phyloP scores from a whole-genome alignment of 2,113 vertebrate genomes.

The Hemibagrus wyckioides region DNA sequence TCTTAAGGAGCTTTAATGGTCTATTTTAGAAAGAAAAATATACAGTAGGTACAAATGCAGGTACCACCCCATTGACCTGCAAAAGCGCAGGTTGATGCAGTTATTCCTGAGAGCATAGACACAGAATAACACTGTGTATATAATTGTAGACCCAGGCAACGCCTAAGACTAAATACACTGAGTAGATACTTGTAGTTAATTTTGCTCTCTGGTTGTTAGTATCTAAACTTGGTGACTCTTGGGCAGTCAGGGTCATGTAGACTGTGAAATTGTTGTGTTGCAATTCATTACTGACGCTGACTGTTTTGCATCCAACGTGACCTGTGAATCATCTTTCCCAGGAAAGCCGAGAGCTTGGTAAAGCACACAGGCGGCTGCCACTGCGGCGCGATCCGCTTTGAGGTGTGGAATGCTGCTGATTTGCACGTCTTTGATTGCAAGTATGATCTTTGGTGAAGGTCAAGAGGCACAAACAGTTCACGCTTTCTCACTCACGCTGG shows the following conservation, averaged over 20 bases:
- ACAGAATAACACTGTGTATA: not conserved
- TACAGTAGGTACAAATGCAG: not conserved
- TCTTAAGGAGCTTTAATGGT: not conserved
- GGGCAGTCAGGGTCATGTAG: not conserved
- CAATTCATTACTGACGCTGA: not conserved
- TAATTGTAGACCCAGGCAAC: not conserved
- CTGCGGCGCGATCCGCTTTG: conserved; percentile 88
- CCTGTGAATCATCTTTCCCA: conserved; percentile 53
- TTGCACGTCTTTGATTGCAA: conserved; percentile 94
- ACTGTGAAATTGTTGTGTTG: not conserved
- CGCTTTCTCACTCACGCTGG: not conserved
- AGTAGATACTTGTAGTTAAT: not conserved
- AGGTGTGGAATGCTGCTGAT: conserved; percentile 84
- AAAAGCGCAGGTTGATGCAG: not conserved
- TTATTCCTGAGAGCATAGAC: not conserved
- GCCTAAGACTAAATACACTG: not conserved
- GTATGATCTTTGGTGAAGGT: conserved; percentile 69
- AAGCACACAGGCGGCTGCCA: conserved; percentile 92
- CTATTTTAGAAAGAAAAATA: not conserved
- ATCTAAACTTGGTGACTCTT: no score
- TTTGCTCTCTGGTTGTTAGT: not conserved
- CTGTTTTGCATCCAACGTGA: not conserved
- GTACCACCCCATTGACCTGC: not conserved
- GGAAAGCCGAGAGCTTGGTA: conserved; percentile 81
- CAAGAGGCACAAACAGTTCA: conserved; percentile 3